Percentiles rank a stretch among this genome's conserved stretches.
phyloP scores from a whole-genome alignment of 2,797 vertebrate species.

The Pteropus rufus region DNA sequence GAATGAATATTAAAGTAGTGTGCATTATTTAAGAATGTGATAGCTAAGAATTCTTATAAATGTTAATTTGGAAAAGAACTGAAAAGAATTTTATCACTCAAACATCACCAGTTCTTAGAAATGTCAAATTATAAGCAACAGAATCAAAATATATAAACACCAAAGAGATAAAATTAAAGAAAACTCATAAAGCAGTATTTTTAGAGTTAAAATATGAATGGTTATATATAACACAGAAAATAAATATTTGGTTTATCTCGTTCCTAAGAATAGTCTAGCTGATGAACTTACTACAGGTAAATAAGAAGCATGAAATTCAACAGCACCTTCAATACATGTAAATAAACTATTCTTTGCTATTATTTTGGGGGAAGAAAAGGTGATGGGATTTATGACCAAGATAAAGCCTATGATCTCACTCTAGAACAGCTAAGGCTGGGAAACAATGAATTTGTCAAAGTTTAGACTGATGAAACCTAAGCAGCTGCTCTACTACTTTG shows the following conservation, averaged over 20 bases:
- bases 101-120: background rate
- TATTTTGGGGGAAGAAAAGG: constrained; percentile 27
- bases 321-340: background rate
- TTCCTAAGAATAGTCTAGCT: background rate
- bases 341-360: background rate
- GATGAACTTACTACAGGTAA: background rate
- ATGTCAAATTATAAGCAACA: background rate
- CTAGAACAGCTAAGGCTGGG: background rate
- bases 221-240: background rate
- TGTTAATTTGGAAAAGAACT: background rate
- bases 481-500: background rate
- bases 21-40: background rate
- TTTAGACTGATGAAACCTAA: background rate
- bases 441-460: background rate
- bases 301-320: background rate
- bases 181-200: constrained; percentile 3
- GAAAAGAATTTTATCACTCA: background rate
- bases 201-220: background rate
- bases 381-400: background rate
- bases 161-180: background rate
- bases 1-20: background rate
- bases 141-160: background rate
- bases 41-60: background rate
- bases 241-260: background rate
- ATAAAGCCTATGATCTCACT: background rate